Evolutionary conservation across 2,888 invertebrate genomes (phyloP).

Genomic region (Diogma glabrata): DNA sequence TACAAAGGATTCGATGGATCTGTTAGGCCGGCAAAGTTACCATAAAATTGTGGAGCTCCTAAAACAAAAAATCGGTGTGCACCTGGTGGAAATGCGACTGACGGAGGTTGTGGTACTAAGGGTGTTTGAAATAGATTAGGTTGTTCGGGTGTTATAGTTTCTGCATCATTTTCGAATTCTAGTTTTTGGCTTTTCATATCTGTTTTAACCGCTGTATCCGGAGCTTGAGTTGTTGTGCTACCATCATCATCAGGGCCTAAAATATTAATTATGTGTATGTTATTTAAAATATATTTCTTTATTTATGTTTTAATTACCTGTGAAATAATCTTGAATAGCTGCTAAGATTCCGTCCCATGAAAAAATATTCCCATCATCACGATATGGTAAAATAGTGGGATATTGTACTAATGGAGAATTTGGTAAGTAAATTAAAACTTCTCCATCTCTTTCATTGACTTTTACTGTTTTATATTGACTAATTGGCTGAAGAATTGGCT

Average conservation of each 20-base stretch:
- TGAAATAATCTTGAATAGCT: background rate
- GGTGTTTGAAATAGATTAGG: no score
- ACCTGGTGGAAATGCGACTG: no score
- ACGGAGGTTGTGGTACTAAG: conserved; percentile 20
- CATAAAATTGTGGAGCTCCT: conserved; percentile 40
- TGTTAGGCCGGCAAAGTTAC: conserved; percentile 22
- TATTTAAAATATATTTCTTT: no score
- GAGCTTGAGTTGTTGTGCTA: no score
- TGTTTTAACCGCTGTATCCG: no score
- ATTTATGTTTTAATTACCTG: no score
- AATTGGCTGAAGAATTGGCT: conserved; percentile 20
- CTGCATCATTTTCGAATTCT: conserved; percentile 15
- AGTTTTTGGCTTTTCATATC: conserved; percentile 18
- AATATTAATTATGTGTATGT: no score
- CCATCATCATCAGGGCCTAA: no score
- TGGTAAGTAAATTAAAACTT: conserved; percentile 3
- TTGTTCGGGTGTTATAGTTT: conserved; percentile 8
- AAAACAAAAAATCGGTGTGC: conserved; percentile 45
- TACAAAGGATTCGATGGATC: conserved; percentile 20
- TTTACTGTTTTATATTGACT: conserved; percentile 23
- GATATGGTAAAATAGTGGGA: conserved; percentile 3
- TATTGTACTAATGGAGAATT: conserved; percentile 1
- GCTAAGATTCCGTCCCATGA: background rate
- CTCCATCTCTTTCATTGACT: background rate
- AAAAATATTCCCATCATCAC: conserved; percentile 20